Evolutionary conservation across 2,797 vertebrate species (phyloP).

Genomic region (Hypotaenidia philippensis): DNA sequence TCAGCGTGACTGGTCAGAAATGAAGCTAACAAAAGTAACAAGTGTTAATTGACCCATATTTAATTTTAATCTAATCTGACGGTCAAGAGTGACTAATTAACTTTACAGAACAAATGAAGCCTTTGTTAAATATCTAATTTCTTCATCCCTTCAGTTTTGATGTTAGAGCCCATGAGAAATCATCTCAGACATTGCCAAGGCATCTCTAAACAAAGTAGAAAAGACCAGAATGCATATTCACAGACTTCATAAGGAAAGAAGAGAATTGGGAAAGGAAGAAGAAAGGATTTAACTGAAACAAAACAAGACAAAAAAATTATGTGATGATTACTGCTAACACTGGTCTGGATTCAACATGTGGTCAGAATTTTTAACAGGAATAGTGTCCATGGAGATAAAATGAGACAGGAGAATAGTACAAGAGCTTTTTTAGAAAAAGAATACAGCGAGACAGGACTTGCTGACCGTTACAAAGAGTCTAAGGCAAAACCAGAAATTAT

Average conservation of each 20-base stretch:
- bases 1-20: conserved; percentile 31
- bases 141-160: conserved; percentile 38
- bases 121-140: conserved; percentile 62
- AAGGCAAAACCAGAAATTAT: not conserved
- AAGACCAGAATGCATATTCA: not conserved
- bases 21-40: conserved; percentile 45
- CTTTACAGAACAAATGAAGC: conserved; percentile 54
- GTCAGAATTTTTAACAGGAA: not conserved
- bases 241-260: not conserved
- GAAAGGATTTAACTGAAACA: not conserved
- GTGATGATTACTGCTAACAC: not conserved
- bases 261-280: not conserved
- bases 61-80: conserved; percentile 65
- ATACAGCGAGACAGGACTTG: not conserved
- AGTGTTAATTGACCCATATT: conserved; percentile 67
- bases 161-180: conserved; percentile 34
- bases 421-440: not conserved
- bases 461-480: not conserved
- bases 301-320: not conserved
- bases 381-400: not conserved
- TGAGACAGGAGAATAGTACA: not conserved
- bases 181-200: conserved; percentile 18
- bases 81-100: conserved; percentile 64
- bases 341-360: not conserved
- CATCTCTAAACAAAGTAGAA: conserved; percentile 34